Evolutionary conservation across 37 sponge, comb jelly and placozoan species (phyloP).

Genomic region (Sycon ciliatum): DNA sequence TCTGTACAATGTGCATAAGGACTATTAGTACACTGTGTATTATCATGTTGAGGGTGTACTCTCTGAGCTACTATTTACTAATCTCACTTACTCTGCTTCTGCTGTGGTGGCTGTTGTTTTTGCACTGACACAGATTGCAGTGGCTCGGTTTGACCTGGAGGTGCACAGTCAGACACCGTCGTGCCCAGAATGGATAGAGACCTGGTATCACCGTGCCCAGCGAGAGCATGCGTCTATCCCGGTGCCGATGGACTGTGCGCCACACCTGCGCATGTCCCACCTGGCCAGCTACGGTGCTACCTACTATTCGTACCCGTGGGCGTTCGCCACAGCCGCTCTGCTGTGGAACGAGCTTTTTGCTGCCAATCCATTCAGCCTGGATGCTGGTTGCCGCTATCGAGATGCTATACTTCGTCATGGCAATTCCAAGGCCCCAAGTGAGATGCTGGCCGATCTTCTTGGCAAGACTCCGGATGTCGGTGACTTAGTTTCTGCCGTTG

Average conservation of each 20-base stretch:
- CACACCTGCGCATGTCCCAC: constrained; percentile 33
- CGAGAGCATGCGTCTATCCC: background rate
- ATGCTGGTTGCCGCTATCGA: constrained; percentile 37
- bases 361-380: constrained; percentile 62
- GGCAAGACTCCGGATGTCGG: too few species aligned
- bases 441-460: constrained; percentile 47
- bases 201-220: background rate
- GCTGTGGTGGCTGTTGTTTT: too few species aligned
- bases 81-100: too few species aligned
- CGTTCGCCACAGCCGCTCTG: constrained; percentile 67
- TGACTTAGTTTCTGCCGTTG: too few species aligned
- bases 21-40: too few species aligned
- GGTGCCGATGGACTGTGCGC: too few species aligned
- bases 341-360: constrained; percentile 68
- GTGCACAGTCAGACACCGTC: too few species aligned
- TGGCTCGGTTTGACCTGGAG: constrained; percentile 56
- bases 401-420: constrained; percentile 55
- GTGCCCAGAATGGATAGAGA: too few species aligned
- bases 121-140: too few species aligned
- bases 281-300: constrained; percentile 67
- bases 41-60: too few species aligned
- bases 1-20: too few species aligned
- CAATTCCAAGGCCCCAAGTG: constrained; percentile 37
- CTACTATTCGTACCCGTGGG: constrained; percentile 90
- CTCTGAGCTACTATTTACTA: too few species aligned